Evolutionary conservation across 1,140 invertebrate species (phyloP).

Genomic region (Lepidurus packardi): DNA sequence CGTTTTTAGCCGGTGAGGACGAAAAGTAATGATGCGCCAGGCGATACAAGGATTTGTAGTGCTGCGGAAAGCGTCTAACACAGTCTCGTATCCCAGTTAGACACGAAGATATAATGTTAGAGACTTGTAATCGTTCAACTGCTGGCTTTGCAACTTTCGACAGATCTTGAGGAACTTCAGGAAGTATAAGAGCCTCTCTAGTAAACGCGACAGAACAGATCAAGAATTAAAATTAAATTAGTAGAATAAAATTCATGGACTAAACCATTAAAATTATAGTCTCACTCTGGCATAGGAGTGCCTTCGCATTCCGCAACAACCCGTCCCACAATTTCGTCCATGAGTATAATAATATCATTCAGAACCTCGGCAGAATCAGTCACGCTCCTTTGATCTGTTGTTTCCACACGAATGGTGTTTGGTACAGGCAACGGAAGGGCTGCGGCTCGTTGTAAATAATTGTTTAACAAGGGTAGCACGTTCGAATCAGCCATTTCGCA

Average conservation of each 20-base stretch:
- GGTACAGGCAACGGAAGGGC: not conserved
- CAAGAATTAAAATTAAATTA: not conserved
- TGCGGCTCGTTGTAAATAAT: not conserved
- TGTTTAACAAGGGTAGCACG: not conserved
- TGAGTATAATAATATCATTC: constrained; percentile 26
- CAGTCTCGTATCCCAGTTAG: constrained; percentile 75
- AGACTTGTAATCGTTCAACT: not conserved
- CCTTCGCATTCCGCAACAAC: constrained; percentile 37
- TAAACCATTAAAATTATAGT: too few relatives aligned
- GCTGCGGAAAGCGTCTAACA: constrained; percentile 73
- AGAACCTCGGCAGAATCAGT: constrained; percentile 22
- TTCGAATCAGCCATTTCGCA: not conserved
- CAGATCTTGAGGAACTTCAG: not conserved
- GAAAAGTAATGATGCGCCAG: constrained; percentile 76
- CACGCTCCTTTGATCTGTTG: not conserved
- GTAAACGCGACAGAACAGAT: not conserved
- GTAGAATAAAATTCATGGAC: not conserved
- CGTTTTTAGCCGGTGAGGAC: constrained; percentile 60
- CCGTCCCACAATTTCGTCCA: constrained; percentile 38
- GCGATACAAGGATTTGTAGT: constrained; percentile 88
- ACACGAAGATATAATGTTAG: constrained; percentile 49
- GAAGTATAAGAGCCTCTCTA: not conserved
- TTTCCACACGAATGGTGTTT: not conserved
- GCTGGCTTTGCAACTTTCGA: not conserved
- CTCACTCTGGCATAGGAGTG: not conserved